A percentile compares a stretch with the other conserved stretches of the same genome.
phyloP scores from a whole-genome alignment of 2,113 vertebrate genomes.

The Cololabis saira region DNA sequence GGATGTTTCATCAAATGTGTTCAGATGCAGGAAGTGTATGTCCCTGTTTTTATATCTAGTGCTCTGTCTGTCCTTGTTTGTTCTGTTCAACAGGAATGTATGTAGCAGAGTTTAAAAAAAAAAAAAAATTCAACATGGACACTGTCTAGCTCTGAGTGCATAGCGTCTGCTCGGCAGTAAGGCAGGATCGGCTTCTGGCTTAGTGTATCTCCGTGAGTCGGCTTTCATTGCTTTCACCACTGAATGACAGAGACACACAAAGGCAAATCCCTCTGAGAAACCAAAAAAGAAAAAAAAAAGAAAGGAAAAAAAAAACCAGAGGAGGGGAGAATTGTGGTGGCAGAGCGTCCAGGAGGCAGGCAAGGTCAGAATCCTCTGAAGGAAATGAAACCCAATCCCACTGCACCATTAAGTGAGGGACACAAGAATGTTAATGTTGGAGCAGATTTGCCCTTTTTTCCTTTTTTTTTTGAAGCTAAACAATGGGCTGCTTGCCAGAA shows the following conservation, averaged over 20 bases:
- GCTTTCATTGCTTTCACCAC: slow-evolving; percentile 76
- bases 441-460: slow-evolving; percentile 38
- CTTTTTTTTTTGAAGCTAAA: slow-evolving; percentile 20
- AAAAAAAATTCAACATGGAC: slow-evolving; percentile 36
- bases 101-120: slow-evolving; percentile 49
- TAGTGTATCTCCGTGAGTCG: slow-evolving; percentile 82
- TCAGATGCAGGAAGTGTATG: neutral
- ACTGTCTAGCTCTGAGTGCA: slow-evolving; percentile 45
- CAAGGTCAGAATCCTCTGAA: slow-evolving; percentile 78
- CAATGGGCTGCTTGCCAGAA: neutral
- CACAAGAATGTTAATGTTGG: slow-evolving; percentile 54
- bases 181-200: slow-evolving; percentile 73
- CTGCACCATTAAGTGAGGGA: slow-evolving; percentile 70
- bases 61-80: slow-evolving; percentile 16
- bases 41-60: slow-evolving; percentile 14
- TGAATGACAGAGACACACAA: slow-evolving; percentile 90
- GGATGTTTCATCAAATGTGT: neutral
- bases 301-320: neutral
- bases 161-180: slow-evolving; percentile 57
- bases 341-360: slow-evolving; percentile 52
- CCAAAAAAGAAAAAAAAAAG: slow-evolving; percentile 13
- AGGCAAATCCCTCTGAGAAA: slow-evolving; percentile 79
- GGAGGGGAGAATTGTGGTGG: slow-evolving; percentile 60
- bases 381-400: slow-evolving; percentile 74
- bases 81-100: slow-evolving; percentile 26